Conservation (phyloP, 2,888 invertebrate species). For the Eurois occulta region DNA sequence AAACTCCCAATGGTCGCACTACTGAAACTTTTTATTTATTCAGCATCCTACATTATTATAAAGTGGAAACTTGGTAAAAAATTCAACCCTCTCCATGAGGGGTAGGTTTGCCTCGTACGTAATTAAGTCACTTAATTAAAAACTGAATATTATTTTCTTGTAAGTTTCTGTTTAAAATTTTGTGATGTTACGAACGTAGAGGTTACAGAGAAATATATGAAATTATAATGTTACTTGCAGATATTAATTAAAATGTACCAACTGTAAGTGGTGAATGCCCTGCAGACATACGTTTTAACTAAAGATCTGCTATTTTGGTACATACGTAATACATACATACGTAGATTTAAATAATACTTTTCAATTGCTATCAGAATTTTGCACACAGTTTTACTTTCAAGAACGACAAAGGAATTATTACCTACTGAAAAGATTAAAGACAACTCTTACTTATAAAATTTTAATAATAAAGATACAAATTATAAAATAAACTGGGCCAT, state of each 20-base stretch:
- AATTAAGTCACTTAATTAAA: slow-evolving; percentile 70
- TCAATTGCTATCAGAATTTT: background rate
- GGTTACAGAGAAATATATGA: background rate
- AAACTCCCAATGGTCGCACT: slow-evolving; percentile 42
- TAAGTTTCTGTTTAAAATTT: slow-evolving; percentile 39
- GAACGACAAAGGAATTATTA: background rate
- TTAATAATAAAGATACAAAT: background rate
- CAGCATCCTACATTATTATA: slow-evolving; percentile 65
- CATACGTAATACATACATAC: background rate
- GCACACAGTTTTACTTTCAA: background rate
- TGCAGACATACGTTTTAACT: background rate
- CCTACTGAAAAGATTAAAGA: background rate
- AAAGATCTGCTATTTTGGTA: background rate
- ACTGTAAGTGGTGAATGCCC: background rate
- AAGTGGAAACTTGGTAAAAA: slow-evolving; percentile 61
- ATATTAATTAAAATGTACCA: background rate
- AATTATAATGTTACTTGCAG: background rate
- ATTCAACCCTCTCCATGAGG: slow-evolving; percentile 42
- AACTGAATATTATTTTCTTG: slow-evolving; percentile 60
- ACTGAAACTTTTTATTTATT: slow-evolving; percentile 64
- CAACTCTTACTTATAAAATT: background rate
- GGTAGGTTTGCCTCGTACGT: slow-evolving; percentile 48
- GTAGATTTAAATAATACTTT: background rate
- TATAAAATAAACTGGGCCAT: background rate
- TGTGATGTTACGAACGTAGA: background rate